These are phyloP conservation scores for Pissodes strobi DNA, from an alignment of 1,140 invertebrate genomes.

Conservation along the genomic window DNA sequence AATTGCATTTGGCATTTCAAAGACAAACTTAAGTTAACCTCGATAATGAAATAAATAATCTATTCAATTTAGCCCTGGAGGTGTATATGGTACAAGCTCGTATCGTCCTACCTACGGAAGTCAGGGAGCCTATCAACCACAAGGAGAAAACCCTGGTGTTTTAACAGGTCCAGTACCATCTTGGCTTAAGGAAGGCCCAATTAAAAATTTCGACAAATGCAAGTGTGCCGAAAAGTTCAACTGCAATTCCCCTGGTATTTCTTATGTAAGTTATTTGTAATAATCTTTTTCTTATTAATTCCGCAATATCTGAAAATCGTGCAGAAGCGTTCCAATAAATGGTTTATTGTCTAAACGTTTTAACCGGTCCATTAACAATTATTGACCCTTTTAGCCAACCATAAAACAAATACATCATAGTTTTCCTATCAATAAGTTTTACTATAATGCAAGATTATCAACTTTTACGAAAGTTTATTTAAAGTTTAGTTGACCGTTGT, in stretches of 20 bases:
- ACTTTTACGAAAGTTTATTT: no score
- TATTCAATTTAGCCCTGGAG: slow-evolving; percentile 44
- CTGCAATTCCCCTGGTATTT: slow-evolving; percentile 60
- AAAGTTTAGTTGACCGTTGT: no score
- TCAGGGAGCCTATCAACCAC: slow-evolving; percentile 27
- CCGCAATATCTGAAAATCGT: no score
- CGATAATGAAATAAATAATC: not conserved
- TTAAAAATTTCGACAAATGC: slow-evolving; percentile 59
- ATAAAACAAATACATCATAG: not conserved
- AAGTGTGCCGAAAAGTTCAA: slow-evolving; percentile 63
- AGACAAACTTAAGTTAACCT: no score
- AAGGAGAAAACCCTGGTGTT: slow-evolving; percentile 37
- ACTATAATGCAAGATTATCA: no score
- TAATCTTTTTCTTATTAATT: no score
- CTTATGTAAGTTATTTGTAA: slow-evolving; percentile 64
- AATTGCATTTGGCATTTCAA: no score
- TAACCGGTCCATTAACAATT: no score
- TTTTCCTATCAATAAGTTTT: no score
- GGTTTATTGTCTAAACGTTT: no score
- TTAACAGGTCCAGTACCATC: slow-evolving; percentile 57
- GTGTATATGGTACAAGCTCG: slow-evolving; percentile 31
- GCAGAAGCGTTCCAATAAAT: no score
- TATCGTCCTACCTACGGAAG: slow-evolving; percentile 18
- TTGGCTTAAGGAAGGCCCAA: slow-evolving; percentile 54
- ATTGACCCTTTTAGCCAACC: not conserved